A percentile compares a stretch with the other conserved stretches of the same genome.
Conservation (phyloP, 2,797 vertebrate species). For the Ficedula albicollis region DNA sequence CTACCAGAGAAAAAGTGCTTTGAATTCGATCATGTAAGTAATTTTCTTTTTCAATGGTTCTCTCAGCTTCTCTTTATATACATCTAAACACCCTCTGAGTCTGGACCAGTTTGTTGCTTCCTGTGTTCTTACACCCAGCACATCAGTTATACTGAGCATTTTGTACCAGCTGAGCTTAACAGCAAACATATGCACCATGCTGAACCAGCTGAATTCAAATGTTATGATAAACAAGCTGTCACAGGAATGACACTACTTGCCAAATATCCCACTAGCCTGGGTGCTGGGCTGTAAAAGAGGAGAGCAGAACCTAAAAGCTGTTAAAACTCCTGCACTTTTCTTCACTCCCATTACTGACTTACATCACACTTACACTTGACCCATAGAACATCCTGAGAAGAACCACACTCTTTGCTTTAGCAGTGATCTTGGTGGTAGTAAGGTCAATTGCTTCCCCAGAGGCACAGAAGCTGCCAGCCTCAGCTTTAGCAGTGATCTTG, state of each 20-base stretch:
- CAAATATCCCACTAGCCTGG: background rate
- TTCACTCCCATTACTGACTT: background rate
- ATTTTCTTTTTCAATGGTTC: background rate
- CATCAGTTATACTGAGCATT: background rate
- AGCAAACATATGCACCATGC: background rate
- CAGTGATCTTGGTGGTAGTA: background rate
- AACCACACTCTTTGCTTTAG: rapidly evolving
- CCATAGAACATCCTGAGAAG: background rate
- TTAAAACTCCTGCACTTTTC: background rate
- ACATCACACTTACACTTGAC: background rate
- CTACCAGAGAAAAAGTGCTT: background rate
- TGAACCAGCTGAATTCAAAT: conserved; percentile 15
- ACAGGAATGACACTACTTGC: background rate
- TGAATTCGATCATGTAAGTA: background rate
- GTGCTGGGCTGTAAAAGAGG: background rate
- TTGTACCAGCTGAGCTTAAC: background rate
- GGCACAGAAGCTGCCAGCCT: background rate
- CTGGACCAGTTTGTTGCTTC: background rate
- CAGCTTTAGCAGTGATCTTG: too few species aligned
- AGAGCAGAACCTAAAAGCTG: background rate
- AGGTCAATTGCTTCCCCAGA: background rate
- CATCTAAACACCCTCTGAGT: background rate
- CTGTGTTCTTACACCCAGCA: background rate
- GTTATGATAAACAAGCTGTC: background rate
- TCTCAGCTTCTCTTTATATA: background rate